Evolutionary conservation across 2,797 vertebrate species (phyloP), one percentile per base, ranked within the genome.

Genomic region (Podarcis lilfordi): DNA sequence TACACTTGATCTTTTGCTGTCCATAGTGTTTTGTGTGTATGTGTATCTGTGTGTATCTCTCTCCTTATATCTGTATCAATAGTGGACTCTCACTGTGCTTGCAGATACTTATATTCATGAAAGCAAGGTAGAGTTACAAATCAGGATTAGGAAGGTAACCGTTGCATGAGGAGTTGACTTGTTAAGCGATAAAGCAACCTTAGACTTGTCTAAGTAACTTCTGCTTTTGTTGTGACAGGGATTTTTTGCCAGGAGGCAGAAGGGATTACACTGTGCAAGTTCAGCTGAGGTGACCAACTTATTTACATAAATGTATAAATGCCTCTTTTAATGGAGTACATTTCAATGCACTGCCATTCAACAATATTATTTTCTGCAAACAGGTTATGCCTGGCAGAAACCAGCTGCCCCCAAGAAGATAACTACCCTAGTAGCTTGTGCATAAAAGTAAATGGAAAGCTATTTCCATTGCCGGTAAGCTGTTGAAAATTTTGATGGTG

Each of bases 211-310:
- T 94, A 89, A 95, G 37, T 8, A 3, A 5, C 1, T 9, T 1
- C 84, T 91, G 0, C 87, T 5, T 89, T 92, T 77, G 82, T 94
- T 80, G 71, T 88, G 80, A 92, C 89, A 99, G 99, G 96, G 99
- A 99, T 96, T 99, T 98, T 93, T 96, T 99, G 91, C 98, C 99
- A 37, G 99, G 99, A 37, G 98, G 98, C 84, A 98, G 98, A 94
- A 97, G 98, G 93, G 99, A 99, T 96, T 99, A 99, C 45, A 99
- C 98, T 93, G 98, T 99, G 87, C 98, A 99, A 93, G 99, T 99
- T 94, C 99, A 99, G 72, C 96, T 99, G 29, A 98, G 99, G 99
- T 98, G 87, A 97, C 88, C 91, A 72, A 80, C 92, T 7, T 32
- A 85, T 90, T 92, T 84, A 0, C 3, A 5, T 21, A 84, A 40